Percentiles rank a stretch among this genome's conserved stretches.
phyloP scores from a whole-genome alignment of 2,113 vertebrate genomes.

The Pachyramphus minor region DNA sequence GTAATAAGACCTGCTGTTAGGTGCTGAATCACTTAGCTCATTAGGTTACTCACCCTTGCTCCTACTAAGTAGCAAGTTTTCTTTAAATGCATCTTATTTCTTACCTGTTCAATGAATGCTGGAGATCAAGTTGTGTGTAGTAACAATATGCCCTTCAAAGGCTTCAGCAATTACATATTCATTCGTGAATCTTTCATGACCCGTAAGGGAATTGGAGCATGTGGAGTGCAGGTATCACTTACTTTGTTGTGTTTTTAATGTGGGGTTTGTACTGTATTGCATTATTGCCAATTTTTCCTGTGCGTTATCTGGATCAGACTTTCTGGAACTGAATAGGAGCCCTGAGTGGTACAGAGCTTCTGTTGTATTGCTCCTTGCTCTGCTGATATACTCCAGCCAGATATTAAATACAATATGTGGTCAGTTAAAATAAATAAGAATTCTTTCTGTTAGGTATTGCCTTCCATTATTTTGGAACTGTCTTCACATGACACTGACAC shows the following conservation, averaged over 20 bases:
- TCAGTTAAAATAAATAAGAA: neutral
- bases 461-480: neutral
- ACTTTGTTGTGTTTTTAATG: neutral
- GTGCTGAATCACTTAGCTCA: neutral
- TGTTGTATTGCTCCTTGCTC: neutral
- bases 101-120: neutral
- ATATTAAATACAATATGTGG: neutral
- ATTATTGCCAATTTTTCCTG: neutral
- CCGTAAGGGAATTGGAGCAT: neutral
- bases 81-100: neutral
- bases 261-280: fast-evolving
- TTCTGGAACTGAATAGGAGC: neutral
- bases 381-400: neutral
- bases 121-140: neutral
- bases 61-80: neutral
- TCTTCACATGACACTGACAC: neutral
- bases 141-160: neutral
- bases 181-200: conserved; percentile 5
- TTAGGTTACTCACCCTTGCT: neutral
- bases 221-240: neutral
- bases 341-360: neutral
- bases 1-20: neutral
- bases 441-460: neutral
- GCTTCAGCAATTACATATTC: neutral
- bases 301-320: neutral